Percentiles rank a stretch among this genome's conserved stretches.
Evolutionary conservation across 2,113 vertebrate genomes (phyloP).

Genomic region (Echinops telfairi): DNA sequence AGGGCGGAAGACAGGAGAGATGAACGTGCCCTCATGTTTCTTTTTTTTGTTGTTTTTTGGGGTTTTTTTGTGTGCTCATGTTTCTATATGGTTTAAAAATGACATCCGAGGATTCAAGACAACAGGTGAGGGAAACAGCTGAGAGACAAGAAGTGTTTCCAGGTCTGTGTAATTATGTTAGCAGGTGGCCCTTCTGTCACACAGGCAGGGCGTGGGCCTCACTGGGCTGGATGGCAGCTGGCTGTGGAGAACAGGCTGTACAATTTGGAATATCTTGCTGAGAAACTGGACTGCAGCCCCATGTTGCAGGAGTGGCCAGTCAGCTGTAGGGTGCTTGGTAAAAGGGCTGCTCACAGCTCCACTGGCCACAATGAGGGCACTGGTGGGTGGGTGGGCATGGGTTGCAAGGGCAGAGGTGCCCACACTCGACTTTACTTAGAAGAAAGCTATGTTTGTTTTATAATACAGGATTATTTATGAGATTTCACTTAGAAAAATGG

Average conservation of each 20-base stretch:
- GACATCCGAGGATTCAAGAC: neutral
- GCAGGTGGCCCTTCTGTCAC: neutral
- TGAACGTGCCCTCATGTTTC: neutral
- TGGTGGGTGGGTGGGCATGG: neutral
- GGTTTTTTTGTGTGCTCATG: too few relatives aligned
- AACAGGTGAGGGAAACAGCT: neutral
- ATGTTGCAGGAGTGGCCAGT: fast-evolving
- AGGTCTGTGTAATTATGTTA: neutral
- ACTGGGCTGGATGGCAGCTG: neutral
- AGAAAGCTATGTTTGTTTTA: neutral
- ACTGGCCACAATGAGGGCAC: neutral
- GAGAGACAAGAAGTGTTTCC: neutral
- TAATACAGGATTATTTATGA: neutral
- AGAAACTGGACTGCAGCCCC: neutral
- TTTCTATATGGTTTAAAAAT: too few relatives aligned
- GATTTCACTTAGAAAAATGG: neutral
- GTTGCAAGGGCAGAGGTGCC: neutral
- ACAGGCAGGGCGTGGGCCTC: too few relatives aligned
- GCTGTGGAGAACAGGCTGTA: too few relatives aligned
- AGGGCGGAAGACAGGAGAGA: neutral
- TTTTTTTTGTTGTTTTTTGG: too few relatives aligned
- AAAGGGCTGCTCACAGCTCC: too few relatives aligned
- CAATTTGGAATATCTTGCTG: neutral
- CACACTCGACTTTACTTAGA: neutral
- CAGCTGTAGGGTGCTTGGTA: neutral